Base-by-base conservation (phyloP, 2,797 vertebrate species). In the Hippopotamyrus pictus region DNA sequence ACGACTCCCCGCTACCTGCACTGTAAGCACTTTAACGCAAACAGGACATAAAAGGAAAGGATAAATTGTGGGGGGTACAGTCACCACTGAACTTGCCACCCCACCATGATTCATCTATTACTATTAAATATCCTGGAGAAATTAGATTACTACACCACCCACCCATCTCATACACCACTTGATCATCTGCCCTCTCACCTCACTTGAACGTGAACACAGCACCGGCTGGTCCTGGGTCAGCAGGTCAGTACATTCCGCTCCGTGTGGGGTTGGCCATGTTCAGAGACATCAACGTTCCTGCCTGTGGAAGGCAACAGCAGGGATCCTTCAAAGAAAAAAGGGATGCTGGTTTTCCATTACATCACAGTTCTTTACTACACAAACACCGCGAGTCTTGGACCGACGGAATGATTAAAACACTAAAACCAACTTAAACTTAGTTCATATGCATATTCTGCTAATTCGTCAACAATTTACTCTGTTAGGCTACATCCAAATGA, bases 21-120 rank as follows among this genome's bases (percentile, higher is more conserved):
- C 94, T 94, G 94, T 94, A 93, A 93, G 94, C 94, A 94, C 94
- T 94, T 95, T 95, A 94, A 92, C 92, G 91, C 93, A 92, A 0
- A 89, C 90, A 91, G 89, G 91, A 89, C 89, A 0, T 29, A n/a
- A 37, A 33, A 29, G 59, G 22, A 14, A 82, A 19, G 29, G 41
- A 9, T 79, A 41, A 19, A 46, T 5, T 17, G 41, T 37, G 19
- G 19, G 19, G 37, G 37, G 37, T 82, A 79, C 73, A n/a, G 94
- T 92, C 86, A 96, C 95, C 94, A 96, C 11, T 84, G 41, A 84
- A 50, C 82, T 44, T n/a, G n/a, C 14, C 17, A 51, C 46, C 82
- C 44, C 82, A 84, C 44, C 73, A 19, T 79, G 73, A 79, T 9
- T 79, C 41, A 46, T 82, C 19, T n/a, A 82, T 44, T 19, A 79